These are phyloP conservation scores for Oscheius myriophilus DNA, from an alignment of 2,888 invertebrate genomes.

Conservation along the genomic window DNA sequence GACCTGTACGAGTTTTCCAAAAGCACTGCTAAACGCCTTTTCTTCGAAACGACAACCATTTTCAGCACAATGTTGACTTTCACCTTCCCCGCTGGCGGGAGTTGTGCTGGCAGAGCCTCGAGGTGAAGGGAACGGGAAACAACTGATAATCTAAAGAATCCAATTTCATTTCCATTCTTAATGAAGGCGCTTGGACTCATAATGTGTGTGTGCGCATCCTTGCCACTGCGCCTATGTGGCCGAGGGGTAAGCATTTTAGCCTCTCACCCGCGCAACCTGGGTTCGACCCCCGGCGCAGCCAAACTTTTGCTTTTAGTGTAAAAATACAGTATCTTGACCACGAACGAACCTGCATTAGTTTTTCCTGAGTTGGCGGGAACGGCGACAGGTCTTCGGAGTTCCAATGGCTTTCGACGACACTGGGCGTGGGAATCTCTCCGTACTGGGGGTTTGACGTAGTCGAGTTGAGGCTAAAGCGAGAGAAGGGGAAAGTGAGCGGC, in stretches of 20 bases:
- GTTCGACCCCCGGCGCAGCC: too few relatives aligned
- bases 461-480: constrained; percentile 8
- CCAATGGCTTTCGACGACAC: constrained; percentile 42
- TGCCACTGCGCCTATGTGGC: too few relatives aligned
- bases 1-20: constrained; percentile 51
- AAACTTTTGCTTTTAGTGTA: neutral
- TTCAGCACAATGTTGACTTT: constrained; percentile 21
- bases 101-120: constrained; percentile 39
- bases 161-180: too few relatives aligned
- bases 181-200: too few relatives aligned
- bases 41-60: neutral
- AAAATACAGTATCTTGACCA: neutral
- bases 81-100: constrained; percentile 20
- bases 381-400: constrained; percentile 38
- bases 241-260: too few relatives aligned
- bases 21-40: constrained; percentile 43
- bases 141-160: constrained; percentile 58
- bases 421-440: constrained; percentile 52
- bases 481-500: neutral
- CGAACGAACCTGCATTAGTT: constrained; percentile 47
- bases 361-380: constrained; percentile 48
- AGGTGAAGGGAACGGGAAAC: constrained; percentile 63
- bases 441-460: constrained; percentile 25
- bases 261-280: too few relatives aligned
- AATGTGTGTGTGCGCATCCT: too few relatives aligned